Base-by-base conservation (phyloP, 2,113 vertebrate genomes). In the Notothenia coriiceps region DNA sequence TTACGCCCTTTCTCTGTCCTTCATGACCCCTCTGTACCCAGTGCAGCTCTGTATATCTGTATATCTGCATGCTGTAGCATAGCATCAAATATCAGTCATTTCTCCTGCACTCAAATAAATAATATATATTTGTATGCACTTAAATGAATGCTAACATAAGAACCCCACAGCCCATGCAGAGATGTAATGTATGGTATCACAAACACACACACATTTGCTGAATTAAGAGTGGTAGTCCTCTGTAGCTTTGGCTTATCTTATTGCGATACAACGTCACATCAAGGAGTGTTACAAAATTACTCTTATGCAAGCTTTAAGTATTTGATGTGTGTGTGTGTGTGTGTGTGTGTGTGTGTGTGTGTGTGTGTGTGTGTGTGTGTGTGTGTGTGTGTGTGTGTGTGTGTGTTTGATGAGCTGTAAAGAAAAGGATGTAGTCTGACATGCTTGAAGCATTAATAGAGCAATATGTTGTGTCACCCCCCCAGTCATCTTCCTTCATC, bases 381-480 rank as follows among this genome's bases (percentile, higher is more conserved):
- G 29, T 29, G 29, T 29, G 29, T 29, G 29, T 44, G 65, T 46
- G 22, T 57, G 65, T 68, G 29, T 54, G 22, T 44, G n/a, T 46
- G 62, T 61, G 44, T 46, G 65, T 62, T 61, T 46, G 59, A 82
- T 50, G 67, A 61, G 74, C 20, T 6, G 8, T 59, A 52, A 83
- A 67, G 63, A 80, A 77, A 62, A 84, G 57, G 54, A 80, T 79
- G 79, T 55, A 40, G 71, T 67, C 56, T 66, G 80, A 82, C 60
- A 74, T 78, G 82, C 62, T 55, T 64, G 57, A 82, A 56, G 74
- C 74, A 63, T 51, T 88, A 70, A 91, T 77, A 84, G 76, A 86
- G 83, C 68, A 71, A 69, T 86, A 65, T 74, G 77, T 86, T 78
- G 73, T 76, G 68, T 87, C 86, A 68, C 68, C 78, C 74, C 29